Base-by-base conservation (phyloP, 2,888 invertebrate species). In the Pogonocherus hispidulus region DNA sequence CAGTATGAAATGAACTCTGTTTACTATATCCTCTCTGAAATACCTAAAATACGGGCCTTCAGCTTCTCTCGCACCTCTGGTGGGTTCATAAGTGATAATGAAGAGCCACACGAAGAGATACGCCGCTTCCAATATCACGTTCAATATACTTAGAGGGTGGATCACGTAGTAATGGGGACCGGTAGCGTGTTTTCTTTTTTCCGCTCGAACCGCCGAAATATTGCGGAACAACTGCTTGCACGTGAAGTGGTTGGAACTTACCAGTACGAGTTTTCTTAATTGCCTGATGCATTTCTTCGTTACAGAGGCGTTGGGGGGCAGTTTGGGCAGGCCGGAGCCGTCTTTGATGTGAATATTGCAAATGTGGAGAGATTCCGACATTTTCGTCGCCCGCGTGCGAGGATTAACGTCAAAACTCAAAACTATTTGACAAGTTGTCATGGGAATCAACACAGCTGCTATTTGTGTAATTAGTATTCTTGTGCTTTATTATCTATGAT, bases 71-170 rank as follows among this genome's bases (percentile, higher is more conserved):
- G 9, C 16, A 46, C 16, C 0, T 9, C 9, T 16, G 4, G 9
- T 1, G 3, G 22, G 47, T 20, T 8, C 9, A 2, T 11, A 11
- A 9, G 20, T 9, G 1, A 47, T 47, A 4, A 22, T 4, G 27
- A 27, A 52, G n/a, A 56, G 3, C 56, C 41, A 57, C 23, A 16
- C 9, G 5, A 44, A 0, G n/a, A 62, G 23, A 23, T 70, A 67
- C 0, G 54, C 6, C 1, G 55, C 19, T 4, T 69, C 60, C 6
- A 72, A 0, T 8, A 62, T 35, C 8, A 16, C 1, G 8, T 44
- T 57, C 0, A 70, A 8, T 6, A 62, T 66, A 27, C 72, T 72
- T 27, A 70, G 70, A 0, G 72, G 72, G 51, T 72, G 72, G 8
- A 72, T 59, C 8, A 66, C 52, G 32, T 37, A 68, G 6, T 11